phyloP scores from a whole-genome alignment of 2,113 vertebrate species.

The Coryphaenoides rupestris region DNA sequence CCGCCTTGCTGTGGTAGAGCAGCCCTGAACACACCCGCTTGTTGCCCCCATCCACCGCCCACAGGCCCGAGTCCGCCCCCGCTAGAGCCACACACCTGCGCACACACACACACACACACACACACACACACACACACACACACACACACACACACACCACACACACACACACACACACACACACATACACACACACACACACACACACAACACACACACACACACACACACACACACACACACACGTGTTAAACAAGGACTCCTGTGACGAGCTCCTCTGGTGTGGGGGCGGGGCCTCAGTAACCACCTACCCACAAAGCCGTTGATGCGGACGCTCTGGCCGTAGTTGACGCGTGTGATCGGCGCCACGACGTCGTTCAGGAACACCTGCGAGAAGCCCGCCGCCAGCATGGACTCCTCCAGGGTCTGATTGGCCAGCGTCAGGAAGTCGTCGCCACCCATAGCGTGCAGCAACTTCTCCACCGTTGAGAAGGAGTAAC shows the following conservation, averaged over 20 bases:
- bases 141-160: background rate
- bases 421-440: conserved; percentile 81
- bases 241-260: too few species aligned
- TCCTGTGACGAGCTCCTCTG: too few species aligned
- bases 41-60: conserved; percentile 92
- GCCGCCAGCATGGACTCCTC: conserved; percentile 81
- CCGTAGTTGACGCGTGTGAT: conserved; percentile 80
- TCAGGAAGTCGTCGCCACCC: conserved; percentile 76
- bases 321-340: conserved; percentile 77
- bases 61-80: conserved; percentile 73
- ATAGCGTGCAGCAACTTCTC: conserved; percentile 84
- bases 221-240: too few species aligned
- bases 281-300: too few species aligned
- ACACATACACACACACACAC: too few species aligned
- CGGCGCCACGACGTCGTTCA: conserved; percentile 81
- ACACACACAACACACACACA: too few species aligned
- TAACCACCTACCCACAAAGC: conserved; percentile 81
- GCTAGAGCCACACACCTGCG: conserved; percentile 81
- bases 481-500: conserved; percentile 87
- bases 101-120: conserved; percentile 65
- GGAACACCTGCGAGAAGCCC: conserved; percentile 86
- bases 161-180: too few species aligned
- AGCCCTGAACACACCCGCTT: conserved; percentile 84
- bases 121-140: background rate
- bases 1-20: conserved; percentile 81